These are phyloP conservation scores for Cervus canadensis DNA, from an alignment of 2,113 vertebrate species.

Conservation along the genomic window DNA sequence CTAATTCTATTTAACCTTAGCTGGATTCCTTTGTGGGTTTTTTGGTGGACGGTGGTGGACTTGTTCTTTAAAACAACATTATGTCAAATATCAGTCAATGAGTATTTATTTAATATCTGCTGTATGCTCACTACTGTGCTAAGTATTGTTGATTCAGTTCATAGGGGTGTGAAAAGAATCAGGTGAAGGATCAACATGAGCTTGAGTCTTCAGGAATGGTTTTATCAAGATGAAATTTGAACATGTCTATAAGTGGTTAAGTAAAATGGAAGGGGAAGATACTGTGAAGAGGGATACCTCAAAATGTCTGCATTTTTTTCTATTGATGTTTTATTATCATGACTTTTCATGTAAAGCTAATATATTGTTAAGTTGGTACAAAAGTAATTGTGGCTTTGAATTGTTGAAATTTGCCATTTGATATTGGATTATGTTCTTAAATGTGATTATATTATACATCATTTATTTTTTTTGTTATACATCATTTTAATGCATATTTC, in stretches of 20 bases:
- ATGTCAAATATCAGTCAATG: not conserved
- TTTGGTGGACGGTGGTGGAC: not conserved
- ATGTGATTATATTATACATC: not conserved
- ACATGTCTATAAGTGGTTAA: not conserved
- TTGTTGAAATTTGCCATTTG: not conserved
- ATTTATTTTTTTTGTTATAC: not conserved
- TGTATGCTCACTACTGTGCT: not conserved
- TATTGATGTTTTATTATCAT: not conserved
- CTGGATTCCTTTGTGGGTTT: not conserved
- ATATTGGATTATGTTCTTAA: not conserved
- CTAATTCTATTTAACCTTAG: constrained; percentile 4
- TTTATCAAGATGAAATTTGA: not conserved
- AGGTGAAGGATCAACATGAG: not conserved
- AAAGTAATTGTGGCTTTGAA: not conserved
- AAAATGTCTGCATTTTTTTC: not conserved
- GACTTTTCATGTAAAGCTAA: not conserved
- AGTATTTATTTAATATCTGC: constrained; percentile 1
- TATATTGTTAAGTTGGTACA: not conserved
- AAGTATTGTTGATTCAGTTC: not conserved
- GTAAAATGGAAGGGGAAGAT: not conserved
- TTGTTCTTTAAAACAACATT: constrained; percentile 5
- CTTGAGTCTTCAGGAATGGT: not conserved
- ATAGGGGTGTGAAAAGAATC: not conserved
- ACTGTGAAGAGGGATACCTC: not conserved
- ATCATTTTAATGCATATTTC: not conserved